Percentiles rank a stretch among this genome's conserved stretches.
These are phyloP conservation scores for Drosophila busckii DNA, from an alignment of 1,140 invertebrate species.

Conservation along the genomic window DNA sequence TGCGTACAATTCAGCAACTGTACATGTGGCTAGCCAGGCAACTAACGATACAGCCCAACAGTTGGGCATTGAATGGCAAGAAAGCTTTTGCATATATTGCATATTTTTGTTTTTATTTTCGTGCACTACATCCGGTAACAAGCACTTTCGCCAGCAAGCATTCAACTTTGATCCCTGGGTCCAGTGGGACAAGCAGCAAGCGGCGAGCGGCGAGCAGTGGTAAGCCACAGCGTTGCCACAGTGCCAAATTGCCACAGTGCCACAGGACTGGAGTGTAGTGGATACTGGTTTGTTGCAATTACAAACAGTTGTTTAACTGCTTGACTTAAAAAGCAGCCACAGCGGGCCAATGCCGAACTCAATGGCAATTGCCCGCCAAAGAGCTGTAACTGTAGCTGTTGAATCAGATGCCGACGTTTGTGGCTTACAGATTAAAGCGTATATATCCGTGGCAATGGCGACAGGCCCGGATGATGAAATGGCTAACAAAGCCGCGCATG, in stretches of 20 bases:
- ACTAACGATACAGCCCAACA: slow-evolving; percentile 2
- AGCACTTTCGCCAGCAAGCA: slow-evolving; percentile 46
- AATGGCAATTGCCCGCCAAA: slow-evolving; percentile 1
- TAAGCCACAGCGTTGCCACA: too few relatives aligned
- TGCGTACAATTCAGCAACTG: background rate
- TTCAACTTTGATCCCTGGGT: slow-evolving; percentile 46
- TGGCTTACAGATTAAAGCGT: slow-evolving; percentile 70
- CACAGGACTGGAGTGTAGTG: slow-evolving; percentile 15
- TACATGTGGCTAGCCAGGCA: background rate
- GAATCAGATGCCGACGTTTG: slow-evolving; percentile 57
- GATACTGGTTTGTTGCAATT: slow-evolving; percentile 51
- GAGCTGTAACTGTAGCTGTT: slow-evolving; percentile 16
- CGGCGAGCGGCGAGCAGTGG: too few relatives aligned
- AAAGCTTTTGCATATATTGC: slow-evolving; percentile 63
- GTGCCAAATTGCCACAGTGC: too few relatives aligned
- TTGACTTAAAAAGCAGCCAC: slow-evolving; percentile 63
- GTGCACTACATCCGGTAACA: slow-evolving; percentile 73
- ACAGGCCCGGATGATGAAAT: slow-evolving; percentile 52
- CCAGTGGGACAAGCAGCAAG: slow-evolving; percentile 10
- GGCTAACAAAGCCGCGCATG: slow-evolving; percentile 45
- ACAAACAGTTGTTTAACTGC: slow-evolving; percentile 74
- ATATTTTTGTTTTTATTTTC: too few relatives aligned
- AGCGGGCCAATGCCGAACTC: background rate
- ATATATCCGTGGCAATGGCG: slow-evolving; percentile 53
- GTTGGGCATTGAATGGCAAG: slow-evolving; percentile 4